These are phyloP conservation scores for Diuraphis noxia DNA, from an alignment of 1,140 invertebrate genomes.

Conservation along the genomic window DNA sequence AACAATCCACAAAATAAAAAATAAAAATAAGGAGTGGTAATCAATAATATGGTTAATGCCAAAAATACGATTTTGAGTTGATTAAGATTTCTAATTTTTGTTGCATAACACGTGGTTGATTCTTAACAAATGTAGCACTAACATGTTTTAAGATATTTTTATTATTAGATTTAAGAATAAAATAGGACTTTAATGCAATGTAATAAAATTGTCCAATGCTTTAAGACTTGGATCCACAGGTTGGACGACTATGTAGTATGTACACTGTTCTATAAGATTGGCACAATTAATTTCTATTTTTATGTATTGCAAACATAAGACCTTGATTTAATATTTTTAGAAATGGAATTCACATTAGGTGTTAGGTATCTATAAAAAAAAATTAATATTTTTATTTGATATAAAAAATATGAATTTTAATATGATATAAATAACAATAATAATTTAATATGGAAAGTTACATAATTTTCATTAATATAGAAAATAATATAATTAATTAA, in stretches of 20 bases:
- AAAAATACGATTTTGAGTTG: no score
- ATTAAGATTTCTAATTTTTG: no score
- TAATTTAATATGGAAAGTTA: background rate
- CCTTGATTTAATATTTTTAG: background rate
- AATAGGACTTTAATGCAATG: background rate
- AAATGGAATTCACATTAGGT: background rate
- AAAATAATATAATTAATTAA: background rate
- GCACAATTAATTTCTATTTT: background rate
- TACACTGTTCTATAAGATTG: background rate
- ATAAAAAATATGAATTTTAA: background rate
- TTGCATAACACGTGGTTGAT: no score
- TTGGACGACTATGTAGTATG: background rate
- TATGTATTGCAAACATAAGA: background rate
- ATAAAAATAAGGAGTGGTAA: no score
- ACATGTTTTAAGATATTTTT: no score
- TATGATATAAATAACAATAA: slow-evolving; percentile 27
- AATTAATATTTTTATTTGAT: background rate
- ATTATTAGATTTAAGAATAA: background rate
- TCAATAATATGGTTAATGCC: no score
- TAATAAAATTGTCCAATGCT: background rate
- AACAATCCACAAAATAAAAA: no score
- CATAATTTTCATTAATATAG: background rate
- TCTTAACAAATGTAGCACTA: no score
- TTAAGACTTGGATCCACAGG: no score
- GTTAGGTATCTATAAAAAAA: background rate